These are phyloP conservation scores for Coranthus polyacanthus DNA, from an alignment of 2,797 vertebrate species.

Conservation along the genomic window DNA sequence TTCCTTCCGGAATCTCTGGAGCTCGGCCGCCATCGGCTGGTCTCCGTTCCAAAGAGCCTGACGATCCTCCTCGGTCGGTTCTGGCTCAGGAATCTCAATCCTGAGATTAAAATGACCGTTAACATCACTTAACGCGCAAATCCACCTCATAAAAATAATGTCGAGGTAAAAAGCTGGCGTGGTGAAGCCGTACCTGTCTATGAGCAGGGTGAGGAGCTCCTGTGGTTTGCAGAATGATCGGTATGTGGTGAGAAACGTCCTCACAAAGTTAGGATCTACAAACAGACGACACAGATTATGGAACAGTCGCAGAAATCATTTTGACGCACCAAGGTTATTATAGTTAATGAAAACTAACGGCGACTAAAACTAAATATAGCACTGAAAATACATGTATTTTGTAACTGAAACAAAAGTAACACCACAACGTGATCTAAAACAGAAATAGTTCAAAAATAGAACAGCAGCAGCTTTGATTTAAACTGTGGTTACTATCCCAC, in stretches of 20 bases:
- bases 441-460: too few species aligned
- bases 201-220: constrained; percentile 92
- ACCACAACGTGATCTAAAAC: too few species aligned
- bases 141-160: too few species aligned
- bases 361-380: too few species aligned
- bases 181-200: constrained; percentile 88
- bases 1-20: constrained; percentile 96
- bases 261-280: constrained; percentile 97
- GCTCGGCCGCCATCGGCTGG: constrained; percentile 93
- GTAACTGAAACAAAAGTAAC: too few species aligned
- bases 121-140: too few species aligned
- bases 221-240: constrained; percentile 98
- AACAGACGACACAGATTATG: constrained; percentile 26
- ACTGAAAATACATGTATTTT: too few species aligned
- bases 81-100: constrained; percentile 97
- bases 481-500: too few species aligned
- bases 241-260: constrained; percentile 98
- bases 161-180: too few species aligned
- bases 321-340: too few species aligned
- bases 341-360: too few species aligned
- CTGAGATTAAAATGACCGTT: constrained; percentile 72
- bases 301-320: not conserved
- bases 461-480: too few species aligned
- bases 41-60: constrained; percentile 95
- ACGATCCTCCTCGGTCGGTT: constrained; percentile 93